Evolutionary conservation across 2,888 invertebrate species (phyloP).

Genomic region (Stenotaenia linearis): DNA sequence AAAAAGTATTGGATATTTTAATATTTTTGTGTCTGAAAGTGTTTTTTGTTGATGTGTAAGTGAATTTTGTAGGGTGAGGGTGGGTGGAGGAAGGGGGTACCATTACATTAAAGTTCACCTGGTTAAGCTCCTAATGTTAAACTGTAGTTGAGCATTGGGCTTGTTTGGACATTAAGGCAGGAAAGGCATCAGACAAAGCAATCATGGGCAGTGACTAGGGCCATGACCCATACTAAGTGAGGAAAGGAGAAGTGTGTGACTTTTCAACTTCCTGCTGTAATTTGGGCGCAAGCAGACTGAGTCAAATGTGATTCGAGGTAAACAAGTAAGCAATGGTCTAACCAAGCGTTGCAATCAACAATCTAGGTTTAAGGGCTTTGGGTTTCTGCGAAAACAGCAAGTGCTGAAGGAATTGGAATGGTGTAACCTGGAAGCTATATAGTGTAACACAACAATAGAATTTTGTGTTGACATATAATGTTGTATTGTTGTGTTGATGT

Average conservation of each 20-base stretch:
- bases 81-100: too few relatives aligned
- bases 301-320: not conserved
- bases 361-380: not conserved
- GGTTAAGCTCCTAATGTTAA: not conserved
- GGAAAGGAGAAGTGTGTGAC: not conserved
- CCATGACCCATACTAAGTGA: constrained; percentile 2
- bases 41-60: too few relatives aligned
- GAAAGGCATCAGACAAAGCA: not conserved
- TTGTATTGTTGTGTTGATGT: too few relatives aligned
- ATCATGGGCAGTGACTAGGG: not conserved
- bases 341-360: not conserved
- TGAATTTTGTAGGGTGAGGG: too few relatives aligned
- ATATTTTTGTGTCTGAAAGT: too few relatives aligned
- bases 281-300: not conserved
- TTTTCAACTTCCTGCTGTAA: not conserved
- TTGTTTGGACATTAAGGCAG: not conserved
- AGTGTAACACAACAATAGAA: too few relatives aligned
- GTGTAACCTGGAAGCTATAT: too few relatives aligned
- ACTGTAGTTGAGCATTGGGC: not conserved
- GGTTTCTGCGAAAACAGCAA: too few relatives aligned
- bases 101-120: not conserved
- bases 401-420: too few relatives aligned
- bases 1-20: too few relatives aligned
- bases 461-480: too few relatives aligned
- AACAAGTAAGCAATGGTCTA: not conserved